These are phyloP conservation scores for Drosophila quasianomalipes DNA, from an alignment of 2,888 invertebrate species.

Conservation along the genomic window DNA sequence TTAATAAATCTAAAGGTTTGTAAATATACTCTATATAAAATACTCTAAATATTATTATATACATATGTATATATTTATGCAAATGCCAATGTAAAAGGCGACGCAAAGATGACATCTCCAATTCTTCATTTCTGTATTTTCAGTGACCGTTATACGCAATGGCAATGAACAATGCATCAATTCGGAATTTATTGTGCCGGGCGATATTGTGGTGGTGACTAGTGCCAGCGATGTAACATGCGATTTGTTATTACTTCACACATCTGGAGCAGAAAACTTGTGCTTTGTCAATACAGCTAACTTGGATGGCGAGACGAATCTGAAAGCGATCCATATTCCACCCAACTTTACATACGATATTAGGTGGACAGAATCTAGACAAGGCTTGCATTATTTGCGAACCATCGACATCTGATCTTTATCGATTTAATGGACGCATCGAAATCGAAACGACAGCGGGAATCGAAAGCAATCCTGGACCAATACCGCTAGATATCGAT, in stretches of 20 bases:
- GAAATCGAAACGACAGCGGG: conserved; percentile 52
- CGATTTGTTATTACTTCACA: conserved; percentile 91
- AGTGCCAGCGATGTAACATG: conserved; percentile 92
- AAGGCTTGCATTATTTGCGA: conserved; percentile 90
- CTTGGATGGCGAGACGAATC: conserved; percentile 89
- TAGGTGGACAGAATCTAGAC: conserved; percentile 62
- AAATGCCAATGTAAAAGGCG: background rate
- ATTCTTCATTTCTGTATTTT: background rate
- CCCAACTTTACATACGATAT: conserved; percentile 62
- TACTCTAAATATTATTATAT: background rate
- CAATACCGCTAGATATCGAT: conserved; percentile 88
- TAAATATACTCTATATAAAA: no score
- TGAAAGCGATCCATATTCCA: conserved; percentile 83
- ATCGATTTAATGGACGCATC: conserved; percentile 90
- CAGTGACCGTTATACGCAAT: conserved; percentile 88
- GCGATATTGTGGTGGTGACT: conserved; percentile 90
- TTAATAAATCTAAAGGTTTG: conserved; percentile 89
- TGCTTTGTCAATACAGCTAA: conserved; percentile 95
- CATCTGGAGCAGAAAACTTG: conserved; percentile 88
- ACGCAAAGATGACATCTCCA: background rate
- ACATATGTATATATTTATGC: background rate
- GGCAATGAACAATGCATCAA: conserved; percentile 87
- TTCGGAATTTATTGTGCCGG: conserved; percentile 89
- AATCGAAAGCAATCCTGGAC: conserved; percentile 41
- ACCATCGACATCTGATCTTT: conserved; percentile 90